These are phyloP conservation scores for Tadarida brasiliensis DNA, from an alignment of 2,797 vertebrate genomes.

Conservation along the genomic window DNA sequence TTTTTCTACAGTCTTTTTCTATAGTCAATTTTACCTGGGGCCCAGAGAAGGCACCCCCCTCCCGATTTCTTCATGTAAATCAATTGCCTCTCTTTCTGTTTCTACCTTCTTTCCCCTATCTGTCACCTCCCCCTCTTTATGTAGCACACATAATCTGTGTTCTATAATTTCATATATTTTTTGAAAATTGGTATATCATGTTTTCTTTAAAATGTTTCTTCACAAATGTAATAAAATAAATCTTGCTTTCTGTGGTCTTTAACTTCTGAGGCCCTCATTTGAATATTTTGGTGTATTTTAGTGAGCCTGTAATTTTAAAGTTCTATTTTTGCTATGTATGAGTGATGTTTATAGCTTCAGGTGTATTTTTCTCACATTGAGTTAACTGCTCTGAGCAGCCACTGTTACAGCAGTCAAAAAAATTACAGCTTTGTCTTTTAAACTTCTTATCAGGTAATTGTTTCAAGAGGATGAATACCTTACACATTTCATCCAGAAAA, in stretches of 20 bases:
- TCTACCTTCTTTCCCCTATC: background rate
- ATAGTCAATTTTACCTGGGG: background rate
- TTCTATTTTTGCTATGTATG: background rate
- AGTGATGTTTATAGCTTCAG: conserved; percentile 26
- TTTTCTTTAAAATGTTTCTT: background rate
- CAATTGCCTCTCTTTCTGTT: background rate
- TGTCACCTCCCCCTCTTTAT: background rate
- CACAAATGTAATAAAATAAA: conserved; percentile 3
- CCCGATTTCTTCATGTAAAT: background rate
- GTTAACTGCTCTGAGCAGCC: background rate
- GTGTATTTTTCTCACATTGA: conserved; percentile 1
- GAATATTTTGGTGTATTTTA: background rate
- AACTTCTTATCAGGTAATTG: background rate
- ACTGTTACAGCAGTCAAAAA: background rate
- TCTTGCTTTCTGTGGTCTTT: background rate
- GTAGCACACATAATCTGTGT: background rate
- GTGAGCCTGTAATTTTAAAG: background rate
- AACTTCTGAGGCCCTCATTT: background rate
- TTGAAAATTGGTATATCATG: background rate
- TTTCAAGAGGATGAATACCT: background rate
- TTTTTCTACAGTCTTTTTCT: background rate
- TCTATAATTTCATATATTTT: background rate
- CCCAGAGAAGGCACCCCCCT: background rate
- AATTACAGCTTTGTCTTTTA: background rate
- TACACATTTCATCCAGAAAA: background rate